Conservation (phyloP, 2,113 vertebrate species). For the Pelobates fuscus region DNA sequence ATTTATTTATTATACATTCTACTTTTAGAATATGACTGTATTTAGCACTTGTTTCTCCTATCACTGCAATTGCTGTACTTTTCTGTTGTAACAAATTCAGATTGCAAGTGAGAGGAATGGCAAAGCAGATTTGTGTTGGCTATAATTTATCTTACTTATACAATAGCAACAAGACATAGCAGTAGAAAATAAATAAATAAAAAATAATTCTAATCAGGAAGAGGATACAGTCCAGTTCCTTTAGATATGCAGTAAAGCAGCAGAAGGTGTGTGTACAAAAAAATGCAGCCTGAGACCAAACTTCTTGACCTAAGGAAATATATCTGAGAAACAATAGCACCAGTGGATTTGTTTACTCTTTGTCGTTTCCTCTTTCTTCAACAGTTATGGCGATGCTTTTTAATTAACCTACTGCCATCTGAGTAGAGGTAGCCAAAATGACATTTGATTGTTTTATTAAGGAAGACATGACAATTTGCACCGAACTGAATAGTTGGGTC, state of each 20-base stretch:
- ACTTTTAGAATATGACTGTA: neutral
- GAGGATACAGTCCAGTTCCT: constrained; percentile 84
- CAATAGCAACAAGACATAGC: constrained; percentile 45
- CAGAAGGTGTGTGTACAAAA: constrained; percentile 67
- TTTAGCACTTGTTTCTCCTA: neutral
- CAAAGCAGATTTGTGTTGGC: constrained; percentile 46
- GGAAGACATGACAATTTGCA: neutral
- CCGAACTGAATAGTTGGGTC: neutral
- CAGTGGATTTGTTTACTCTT: constrained; percentile 77
- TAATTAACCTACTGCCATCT: neutral
- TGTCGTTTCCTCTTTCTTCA: constrained; percentile 68
- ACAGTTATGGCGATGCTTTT: constrained; percentile 22
- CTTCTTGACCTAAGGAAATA: constrained; percentile 69
- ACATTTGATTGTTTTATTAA: neutral
- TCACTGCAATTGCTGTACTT: neutral
- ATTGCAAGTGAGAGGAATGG: constrained; percentile 23
- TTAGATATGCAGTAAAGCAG: constrained; percentile 73
- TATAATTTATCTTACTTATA: constrained; percentile 59
- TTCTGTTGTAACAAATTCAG: neutral
- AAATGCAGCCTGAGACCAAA: constrained; percentile 69
- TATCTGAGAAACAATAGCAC: constrained; percentile 72
- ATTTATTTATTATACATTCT: too few relatives aligned
- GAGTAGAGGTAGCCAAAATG: neutral
- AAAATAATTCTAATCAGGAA: constrained; percentile 74
- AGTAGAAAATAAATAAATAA: constrained; percentile 57